A percentile compares a stretch with the other conserved stretches of the same genome.
Conservation (phyloP, 2,797 vertebrate species). For the Manis javanica region DNA sequence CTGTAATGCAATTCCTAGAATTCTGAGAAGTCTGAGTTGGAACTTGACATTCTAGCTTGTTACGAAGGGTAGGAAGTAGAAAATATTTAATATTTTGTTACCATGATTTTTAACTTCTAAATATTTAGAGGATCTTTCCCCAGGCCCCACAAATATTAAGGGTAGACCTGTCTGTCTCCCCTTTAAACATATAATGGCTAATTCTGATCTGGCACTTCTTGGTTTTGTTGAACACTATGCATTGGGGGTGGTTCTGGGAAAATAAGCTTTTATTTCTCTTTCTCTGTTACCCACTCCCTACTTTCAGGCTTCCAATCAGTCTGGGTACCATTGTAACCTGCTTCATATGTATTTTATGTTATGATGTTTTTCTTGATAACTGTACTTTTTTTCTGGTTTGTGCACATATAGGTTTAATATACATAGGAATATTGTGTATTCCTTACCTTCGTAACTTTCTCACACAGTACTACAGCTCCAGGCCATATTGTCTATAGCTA, state of each 20-base stretch:
- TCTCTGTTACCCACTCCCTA: background rate
- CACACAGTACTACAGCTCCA: background rate
- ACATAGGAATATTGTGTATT: background rate
- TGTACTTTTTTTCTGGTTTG: background rate
- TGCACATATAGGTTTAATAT: background rate
- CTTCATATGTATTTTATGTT: background rate
- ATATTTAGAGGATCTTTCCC: background rate
- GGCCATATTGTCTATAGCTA: background rate
- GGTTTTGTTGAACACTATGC: background rate
- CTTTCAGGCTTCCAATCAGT: background rate
- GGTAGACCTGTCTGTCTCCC: background rate
- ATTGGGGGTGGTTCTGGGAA: background rate
- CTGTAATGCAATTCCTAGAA: background rate
- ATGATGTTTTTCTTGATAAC: background rate
- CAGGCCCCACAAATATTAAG: background rate
- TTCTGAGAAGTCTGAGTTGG: background rate
- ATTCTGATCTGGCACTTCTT: background rate
- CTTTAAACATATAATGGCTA: background rate
- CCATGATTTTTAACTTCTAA: background rate
- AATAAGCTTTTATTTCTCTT: background rate
- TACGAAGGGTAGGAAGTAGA: background rate
- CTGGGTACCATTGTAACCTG: background rate
- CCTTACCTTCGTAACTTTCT: background rate
- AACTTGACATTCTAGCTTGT: background rate
- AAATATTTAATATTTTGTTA: background rate